phyloP scores from a whole-genome alignment of 2,113 vertebrate species.

The Girardinichthys multiradiatus region DNA sequence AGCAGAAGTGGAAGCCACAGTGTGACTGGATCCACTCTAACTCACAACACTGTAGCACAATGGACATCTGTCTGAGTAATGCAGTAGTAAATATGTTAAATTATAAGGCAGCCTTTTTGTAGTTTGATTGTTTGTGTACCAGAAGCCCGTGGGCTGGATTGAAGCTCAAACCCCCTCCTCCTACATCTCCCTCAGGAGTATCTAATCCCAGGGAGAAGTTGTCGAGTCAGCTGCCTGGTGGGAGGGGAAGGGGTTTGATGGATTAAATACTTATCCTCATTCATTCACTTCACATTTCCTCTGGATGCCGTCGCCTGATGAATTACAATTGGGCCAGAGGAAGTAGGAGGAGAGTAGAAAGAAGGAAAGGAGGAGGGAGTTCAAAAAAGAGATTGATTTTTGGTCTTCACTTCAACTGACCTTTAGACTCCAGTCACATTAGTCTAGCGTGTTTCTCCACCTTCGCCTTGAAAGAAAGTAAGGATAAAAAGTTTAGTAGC shows the following conservation, averaged over 20 bases:
- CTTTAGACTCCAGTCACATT: constrained; percentile 24
- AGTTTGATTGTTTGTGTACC: constrained; percentile 7
- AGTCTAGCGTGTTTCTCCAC: not conserved
- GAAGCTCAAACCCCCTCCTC: not conserved
- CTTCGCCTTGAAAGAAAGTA: not conserved
- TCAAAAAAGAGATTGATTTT: constrained; percentile 42
- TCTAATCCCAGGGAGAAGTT: constrained; percentile 64
- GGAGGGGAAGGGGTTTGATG: constrained; percentile 69
- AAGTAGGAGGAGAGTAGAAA: constrained; percentile 22
- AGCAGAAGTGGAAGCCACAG: constrained; percentile 31
- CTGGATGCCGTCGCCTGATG: constrained; percentile 46
- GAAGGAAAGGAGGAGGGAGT: constrained; percentile 34
- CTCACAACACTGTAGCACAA: constrained; percentile 20
- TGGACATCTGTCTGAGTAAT: not conserved
- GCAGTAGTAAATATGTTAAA: constrained; percentile 31
- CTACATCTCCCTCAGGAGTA: constrained; percentile 26
- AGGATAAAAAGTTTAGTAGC: not conserved
- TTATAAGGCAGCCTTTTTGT: constrained; percentile 2
- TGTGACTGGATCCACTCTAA: constrained; percentile 30
- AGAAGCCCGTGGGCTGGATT: constrained; percentile 22
- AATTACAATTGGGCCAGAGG: constrained; percentile 57
- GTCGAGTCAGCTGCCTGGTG: constrained; percentile 67
- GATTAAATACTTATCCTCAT: constrained; percentile 74
- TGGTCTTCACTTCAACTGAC: constrained; percentile 27
- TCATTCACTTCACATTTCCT: constrained; percentile 55